A percentile compares a stretch with the other conserved stretches of the same genome.
These are phyloP conservation scores for Daboia siamensis DNA, from an alignment of 2,113 vertebrate genomes.

Conservation along the genomic window DNA sequence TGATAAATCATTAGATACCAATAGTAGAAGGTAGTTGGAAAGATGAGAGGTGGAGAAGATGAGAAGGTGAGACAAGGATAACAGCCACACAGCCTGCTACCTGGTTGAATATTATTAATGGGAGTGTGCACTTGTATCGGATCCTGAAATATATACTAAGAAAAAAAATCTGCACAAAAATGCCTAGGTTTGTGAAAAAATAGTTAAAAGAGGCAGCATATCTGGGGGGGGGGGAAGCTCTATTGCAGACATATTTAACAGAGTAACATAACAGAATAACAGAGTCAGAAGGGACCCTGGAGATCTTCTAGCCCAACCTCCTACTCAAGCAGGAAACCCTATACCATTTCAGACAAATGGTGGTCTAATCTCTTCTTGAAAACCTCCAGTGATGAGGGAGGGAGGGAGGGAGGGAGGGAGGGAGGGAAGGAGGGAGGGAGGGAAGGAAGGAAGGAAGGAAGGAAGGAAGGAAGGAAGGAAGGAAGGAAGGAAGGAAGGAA, in stretches of 20 bases:
- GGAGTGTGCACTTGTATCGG: background rate
- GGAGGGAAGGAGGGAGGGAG: no score
- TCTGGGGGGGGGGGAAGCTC: background rate
- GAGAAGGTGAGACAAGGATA: background rate
- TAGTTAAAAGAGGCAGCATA: background rate
- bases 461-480: no score
- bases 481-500: no score
- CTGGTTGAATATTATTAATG: background rate
- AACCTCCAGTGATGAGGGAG: no score
- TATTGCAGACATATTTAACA: background rate
- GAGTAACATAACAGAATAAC: no score
- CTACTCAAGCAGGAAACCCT: no score
- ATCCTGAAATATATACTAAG: background rate
- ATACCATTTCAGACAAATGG: no score
- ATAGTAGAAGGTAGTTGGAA: background rate
- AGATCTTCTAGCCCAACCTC: no score
- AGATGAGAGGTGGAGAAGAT: background rate
- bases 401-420: no score
- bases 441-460: accelerated
- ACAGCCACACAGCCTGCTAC: background rate
- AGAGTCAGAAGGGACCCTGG: no score
- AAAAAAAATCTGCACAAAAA: background rate
- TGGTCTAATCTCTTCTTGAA: no score
- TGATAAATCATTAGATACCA: background rate
- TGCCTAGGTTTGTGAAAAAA: background rate